phyloP scores from a whole-genome alignment of 2,888 invertebrate species.

The Perdita meconis region DNA sequence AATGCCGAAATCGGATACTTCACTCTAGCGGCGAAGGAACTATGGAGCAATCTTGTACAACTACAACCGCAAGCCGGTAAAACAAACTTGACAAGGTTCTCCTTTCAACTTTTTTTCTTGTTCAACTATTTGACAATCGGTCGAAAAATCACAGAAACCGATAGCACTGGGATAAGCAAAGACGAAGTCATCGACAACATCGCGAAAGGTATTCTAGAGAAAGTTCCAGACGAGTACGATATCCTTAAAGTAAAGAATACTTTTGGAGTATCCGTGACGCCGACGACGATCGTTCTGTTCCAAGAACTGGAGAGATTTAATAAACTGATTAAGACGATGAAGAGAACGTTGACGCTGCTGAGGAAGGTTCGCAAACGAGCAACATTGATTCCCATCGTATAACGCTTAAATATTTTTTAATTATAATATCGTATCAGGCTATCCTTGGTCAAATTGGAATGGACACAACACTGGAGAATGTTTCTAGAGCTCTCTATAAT shows the following conservation, averaged over 20 bases:
- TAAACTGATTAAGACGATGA: slow-evolving; percentile 89
- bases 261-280: slow-evolving; percentile 92
- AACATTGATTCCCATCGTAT: too few relatives aligned
- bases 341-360: slow-evolving; percentile 89
- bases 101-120: not conserved
- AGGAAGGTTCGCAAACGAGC: slow-evolving; percentile 88
- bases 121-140: not conserved
- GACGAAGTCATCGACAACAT: slow-evolving; percentile 94
- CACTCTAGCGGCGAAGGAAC: slow-evolving; percentile 93
- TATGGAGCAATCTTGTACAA: slow-evolving; percentile 94
- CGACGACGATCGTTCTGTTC: slow-evolving; percentile 93
- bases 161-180: slow-evolving; percentile 86
- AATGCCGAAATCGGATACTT: slow-evolving; percentile 98
- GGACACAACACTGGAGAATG: slow-evolving; percentile 93
- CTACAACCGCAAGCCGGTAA: slow-evolving; percentile 95
- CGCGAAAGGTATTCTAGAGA: slow-evolving; percentile 91
- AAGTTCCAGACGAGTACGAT: slow-evolving; percentile 92
- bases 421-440: slow-evolving; percentile 85
- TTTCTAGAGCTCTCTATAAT: slow-evolving; percentile 93
- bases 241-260: slow-evolving; percentile 92
- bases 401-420: not conserved
- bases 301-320: slow-evolving; percentile 97
- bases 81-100: too few relatives aligned
- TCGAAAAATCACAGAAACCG: slow-evolving; percentile 27
- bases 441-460: slow-evolving; percentile 96